Percentiles rank a stretch among this genome's conserved stretches.
These are phyloP conservation scores for Nemapogon koenigi DNA, from an alignment of 2,888 invertebrate genomes.

Conservation along the genomic window DNA sequence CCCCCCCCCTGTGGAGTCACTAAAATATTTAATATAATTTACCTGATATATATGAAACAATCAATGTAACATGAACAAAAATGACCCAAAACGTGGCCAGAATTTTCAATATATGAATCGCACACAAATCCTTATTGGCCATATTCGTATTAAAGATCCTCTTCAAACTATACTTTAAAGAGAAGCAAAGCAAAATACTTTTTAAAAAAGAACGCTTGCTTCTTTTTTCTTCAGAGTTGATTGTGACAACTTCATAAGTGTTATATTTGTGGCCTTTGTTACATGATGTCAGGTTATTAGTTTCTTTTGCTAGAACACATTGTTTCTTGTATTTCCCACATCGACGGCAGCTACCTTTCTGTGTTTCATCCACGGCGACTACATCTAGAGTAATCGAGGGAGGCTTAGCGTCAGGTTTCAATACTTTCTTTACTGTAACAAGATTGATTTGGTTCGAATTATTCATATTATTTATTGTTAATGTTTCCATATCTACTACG, in stretches of 20 bases:
- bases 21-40: too few species aligned
- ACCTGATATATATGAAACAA: constrained; percentile 71
- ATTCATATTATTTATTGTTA: constrained; percentile 25
- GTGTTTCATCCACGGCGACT: constrained; percentile 34
- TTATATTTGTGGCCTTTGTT: constrained; percentile 32
- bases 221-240: constrained; percentile 28
- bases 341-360: constrained; percentile 35
- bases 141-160: constrained; percentile 50
- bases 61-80: constrained; percentile 66
- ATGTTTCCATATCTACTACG: constrained; percentile 19
- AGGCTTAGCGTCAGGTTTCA: constrained; percentile 27
- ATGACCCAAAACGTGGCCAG: constrained; percentile 72
- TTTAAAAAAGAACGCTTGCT: constrained; percentile 25
- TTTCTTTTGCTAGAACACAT: constrained; percentile 28
- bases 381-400: constrained; percentile 48
- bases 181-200: constrained; percentile 44
- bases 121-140: constrained; percentile 55
- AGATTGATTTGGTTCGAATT: constrained; percentile 31
- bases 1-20: too few species aligned
- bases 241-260: constrained; percentile 36
- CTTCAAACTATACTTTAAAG: constrained; percentile 41
- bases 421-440: constrained; percentile 31
- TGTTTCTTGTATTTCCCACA: constrained; percentile 53
- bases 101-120: constrained; percentile 68
- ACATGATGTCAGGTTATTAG: constrained; percentile 29